These are phyloP conservation scores for Tetranychus truncatus DNA, from an alignment of 2,888 invertebrate genomes.

Conservation along the genomic window DNA sequence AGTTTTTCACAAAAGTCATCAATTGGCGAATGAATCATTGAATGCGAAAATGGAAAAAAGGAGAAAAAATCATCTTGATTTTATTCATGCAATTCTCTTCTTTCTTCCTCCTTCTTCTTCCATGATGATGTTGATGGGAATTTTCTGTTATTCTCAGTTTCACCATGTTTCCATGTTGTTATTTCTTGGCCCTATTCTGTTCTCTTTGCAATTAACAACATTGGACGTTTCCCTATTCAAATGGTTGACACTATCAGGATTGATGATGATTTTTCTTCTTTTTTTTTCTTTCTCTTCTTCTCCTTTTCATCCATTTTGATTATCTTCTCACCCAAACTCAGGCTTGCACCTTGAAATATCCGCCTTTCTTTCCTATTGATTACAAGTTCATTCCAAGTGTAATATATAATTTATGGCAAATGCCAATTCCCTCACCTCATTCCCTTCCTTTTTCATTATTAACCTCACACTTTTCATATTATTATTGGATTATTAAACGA, in stretches of 20 bases:
- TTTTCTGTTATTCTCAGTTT: not conserved
- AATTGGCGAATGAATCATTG: too few relatives aligned
- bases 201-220: not conserved
- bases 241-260: not conserved
- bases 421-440: not conserved
- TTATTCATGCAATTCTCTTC: too few relatives aligned
- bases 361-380: not conserved
- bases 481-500: too few relatives aligned
- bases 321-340: not conserved
- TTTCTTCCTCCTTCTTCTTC: too few relatives aligned
- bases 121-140: not conserved
- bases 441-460: not conserved
- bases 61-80: too few relatives aligned
- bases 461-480: not conserved
- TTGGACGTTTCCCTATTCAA: not conserved
- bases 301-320: not conserved
- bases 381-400: not conserved
- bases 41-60: too few relatives aligned
- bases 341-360: not conserved
- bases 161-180: not conserved
- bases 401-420: not conserved
- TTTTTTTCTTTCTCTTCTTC: not conserved
- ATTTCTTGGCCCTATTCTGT: not conserved
- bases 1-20: too few relatives aligned
- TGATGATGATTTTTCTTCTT: not conserved